Evolutionary conservation across 2,113 vertebrate genomes (phyloP).

Genomic region (Puntigrus tetrazona): DNA sequence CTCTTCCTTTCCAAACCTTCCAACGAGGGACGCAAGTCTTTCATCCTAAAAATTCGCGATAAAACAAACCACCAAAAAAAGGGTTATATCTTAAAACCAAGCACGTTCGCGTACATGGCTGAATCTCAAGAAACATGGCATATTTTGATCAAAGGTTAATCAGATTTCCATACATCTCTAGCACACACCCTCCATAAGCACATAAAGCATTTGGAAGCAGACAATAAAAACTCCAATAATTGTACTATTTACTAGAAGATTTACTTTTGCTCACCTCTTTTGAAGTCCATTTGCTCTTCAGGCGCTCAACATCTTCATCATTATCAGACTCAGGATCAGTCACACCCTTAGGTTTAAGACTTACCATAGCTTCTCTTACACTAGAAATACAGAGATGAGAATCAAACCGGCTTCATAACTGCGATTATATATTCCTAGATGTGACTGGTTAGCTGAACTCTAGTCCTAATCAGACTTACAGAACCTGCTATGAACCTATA

Average conservation of each 20-base stretch:
- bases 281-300: conserved; percentile 35
- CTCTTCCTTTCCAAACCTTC: conserved; percentile 83
- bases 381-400: not conserved
- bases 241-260: too few species aligned
- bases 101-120: not conserved
- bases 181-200: too few species aligned
- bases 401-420: not conserved
- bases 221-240: too few species aligned
- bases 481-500: not conserved
- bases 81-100: not conserved
- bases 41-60: conserved; percentile 81
- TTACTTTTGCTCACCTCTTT: too few species aligned
- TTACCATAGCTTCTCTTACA: not conserved
- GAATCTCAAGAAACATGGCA: not conserved
- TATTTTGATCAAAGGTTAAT: not conserved
- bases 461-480: not conserved
- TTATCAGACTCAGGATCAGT: conserved; percentile 3
- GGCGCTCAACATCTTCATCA: conserved; percentile 11
- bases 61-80: conserved; percentile 24
- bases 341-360: not conserved
- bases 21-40: conserved; percentile 83
- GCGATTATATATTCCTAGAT: not conserved
- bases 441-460: not conserved
- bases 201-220: too few species aligned
- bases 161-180: too few species aligned